Percentiles rank a stretch among this genome's conserved stretches.
Evolutionary conservation across 1,140 invertebrate species (phyloP).

Genomic region (Laodelphax striatellus): DNA sequence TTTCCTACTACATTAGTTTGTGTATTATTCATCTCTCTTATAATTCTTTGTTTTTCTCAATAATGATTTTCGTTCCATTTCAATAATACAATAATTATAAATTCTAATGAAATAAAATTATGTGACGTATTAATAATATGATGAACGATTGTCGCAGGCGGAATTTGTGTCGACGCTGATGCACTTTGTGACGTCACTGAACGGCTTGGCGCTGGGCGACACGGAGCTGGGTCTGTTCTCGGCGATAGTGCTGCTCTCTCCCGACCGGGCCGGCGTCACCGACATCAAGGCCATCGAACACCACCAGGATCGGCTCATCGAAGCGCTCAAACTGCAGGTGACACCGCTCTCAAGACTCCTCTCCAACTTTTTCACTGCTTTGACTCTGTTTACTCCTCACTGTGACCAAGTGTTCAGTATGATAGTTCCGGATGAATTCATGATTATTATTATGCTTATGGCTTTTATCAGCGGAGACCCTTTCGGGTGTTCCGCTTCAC

Average conservation of each 20-base stretch:
- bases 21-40: no score
- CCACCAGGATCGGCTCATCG: conserved; percentile 71
- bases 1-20: no score
- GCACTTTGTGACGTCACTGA: conserved; percentile 69
- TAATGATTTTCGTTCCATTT: no score
- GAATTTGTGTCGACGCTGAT: conserved; percentile 63
- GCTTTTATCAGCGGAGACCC: no score
- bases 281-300: conserved; percentile 73
- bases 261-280: conserved; percentile 65
- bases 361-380: neutral
- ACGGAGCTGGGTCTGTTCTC: conserved; percentile 85
- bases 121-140: no score
- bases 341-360: conserved; percentile 11
- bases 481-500: no score
- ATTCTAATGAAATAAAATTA: no score
- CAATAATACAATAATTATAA: no score
- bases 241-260: conserved; percentile 70
- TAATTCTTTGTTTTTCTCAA: no score
- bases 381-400: neutral
- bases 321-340: conserved; percentile 71
- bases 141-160: conserved; percentile 17
- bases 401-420: no score
- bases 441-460: no score
- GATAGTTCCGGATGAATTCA: no score
- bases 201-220: conserved; percentile 68